Evolutionary conservation across 1,140 invertebrate genomes (phyloP), one percentile per base, ranked within the genome.

Genomic region (Harlomillsia oculata): DNA sequence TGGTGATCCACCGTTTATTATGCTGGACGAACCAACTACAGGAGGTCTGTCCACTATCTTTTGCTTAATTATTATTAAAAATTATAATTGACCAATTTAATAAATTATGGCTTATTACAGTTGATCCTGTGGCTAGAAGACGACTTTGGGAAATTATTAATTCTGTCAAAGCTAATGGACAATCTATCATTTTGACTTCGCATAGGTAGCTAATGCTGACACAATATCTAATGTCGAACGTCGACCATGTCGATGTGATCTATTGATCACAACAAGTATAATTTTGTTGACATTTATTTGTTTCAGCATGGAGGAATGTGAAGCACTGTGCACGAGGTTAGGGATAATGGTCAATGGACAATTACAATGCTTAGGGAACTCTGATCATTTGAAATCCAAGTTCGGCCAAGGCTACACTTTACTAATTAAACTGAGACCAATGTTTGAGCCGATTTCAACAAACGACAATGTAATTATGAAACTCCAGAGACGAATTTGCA

Each of bases 331-430:
- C 56, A 66, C 69, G 13, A 48, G 74, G 44, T 63, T 78, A 6
- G 75, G 70, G n/a, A 78, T 78, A 20, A 78, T 78, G 75, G 73
- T 91, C 1, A 82, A 82, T 68, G 90, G 90, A 1, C 75, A 82
- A 53, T 78, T 91, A 57, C 78, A 70, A 26, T 77, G 76, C 56
- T 56, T 77, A 21, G 77, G 76, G 13, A 70, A 70, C 21, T 67
- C 70, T 78, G 75, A 78, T 44, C 72, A 78, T 57, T 62, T 78
- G 14, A 77, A 77, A 61, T 70, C 67, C 57, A 78, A 78, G 64
- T 81, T 78, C 70, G 79, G 78, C 52, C 70, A 77, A 59, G 79
- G 80, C 14, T 82, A 78, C 66, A 78, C 76, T 32, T 66, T 82
- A 3, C 70, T 74, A 3, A 46, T 65, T 3, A 67, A 66, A 50